Conservation (phyloP, 2,888 invertebrate species). For the Hipparchia semele region DNA sequence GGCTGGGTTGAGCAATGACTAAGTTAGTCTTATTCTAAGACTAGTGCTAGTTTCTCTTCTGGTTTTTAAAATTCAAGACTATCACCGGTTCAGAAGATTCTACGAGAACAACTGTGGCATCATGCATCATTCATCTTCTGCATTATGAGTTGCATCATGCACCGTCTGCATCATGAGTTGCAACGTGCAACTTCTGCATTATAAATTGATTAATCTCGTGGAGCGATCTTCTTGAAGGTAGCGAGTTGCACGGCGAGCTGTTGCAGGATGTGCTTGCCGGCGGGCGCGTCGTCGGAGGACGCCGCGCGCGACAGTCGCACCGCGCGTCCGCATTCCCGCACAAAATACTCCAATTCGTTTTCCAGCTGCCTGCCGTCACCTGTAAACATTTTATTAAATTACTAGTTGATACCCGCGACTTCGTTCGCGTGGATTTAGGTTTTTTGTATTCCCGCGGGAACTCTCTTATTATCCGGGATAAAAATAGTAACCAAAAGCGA, state of each 20-base stretch:
- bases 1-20: no score
- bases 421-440: no score
- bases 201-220: conserved; percentile 56
- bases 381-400: conserved; percentile 39
- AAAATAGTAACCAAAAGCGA: no score
- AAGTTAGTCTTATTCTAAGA: no score
- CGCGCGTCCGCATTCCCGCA: conserved; percentile 92
- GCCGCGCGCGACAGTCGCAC: conserved; percentile 91
- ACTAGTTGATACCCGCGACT: no score
- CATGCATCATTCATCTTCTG: neutral
- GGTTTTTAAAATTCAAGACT: no score
- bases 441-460: no score
- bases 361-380: conserved; percentile 80
- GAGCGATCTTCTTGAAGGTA: conserved; percentile 90
- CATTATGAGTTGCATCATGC: no score
- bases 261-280: conserved; percentile 88
- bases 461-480: no score
- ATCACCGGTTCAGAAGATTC: no score
- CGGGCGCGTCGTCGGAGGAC: conserved; percentile 83
- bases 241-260: conserved; percentile 90
- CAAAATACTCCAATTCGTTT: conserved; percentile 94
- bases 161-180: no score
- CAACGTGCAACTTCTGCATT: neutral
- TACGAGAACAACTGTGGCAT: neutral
- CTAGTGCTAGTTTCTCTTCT: no score